Evolutionary conservation across 2,797 vertebrate genomes (phyloP).

Genomic region (Hephaestus fuliginosus): DNA sequence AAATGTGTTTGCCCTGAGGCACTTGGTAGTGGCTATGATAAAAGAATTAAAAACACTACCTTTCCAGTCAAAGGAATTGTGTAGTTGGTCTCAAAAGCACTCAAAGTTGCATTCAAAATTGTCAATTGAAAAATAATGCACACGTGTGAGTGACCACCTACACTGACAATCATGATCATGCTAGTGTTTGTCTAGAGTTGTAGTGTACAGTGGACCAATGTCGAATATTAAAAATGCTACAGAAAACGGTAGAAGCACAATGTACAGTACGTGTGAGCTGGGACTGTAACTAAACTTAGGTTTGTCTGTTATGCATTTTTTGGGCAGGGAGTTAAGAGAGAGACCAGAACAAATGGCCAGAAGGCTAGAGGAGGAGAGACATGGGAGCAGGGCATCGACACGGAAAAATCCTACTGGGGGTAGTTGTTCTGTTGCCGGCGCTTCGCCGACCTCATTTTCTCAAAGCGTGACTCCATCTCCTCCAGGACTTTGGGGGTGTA

Average conservation of each 20-base stretch:
- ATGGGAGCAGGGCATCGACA: constrained; percentile 65
- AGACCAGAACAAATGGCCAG: constrained; percentile 69
- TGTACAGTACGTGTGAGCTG: constrained; percentile 53
- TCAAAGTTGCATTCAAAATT: constrained; percentile 74
- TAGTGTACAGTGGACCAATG: constrained; percentile 66
- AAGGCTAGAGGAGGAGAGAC: constrained; percentile 69
- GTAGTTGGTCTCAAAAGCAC: constrained; percentile 63
- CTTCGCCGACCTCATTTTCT: constrained; percentile 99
- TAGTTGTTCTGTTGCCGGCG: constrained; percentile 96
- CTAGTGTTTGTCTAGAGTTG: constrained; percentile 67
- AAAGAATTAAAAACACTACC: constrained; percentile 70
- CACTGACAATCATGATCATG: constrained; percentile 69
- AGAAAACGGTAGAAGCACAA: constrained; percentile 59
- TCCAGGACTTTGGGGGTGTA: constrained; percentile 98
- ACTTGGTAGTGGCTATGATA: constrained; percentile 76
- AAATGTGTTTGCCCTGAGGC: constrained; percentile 79
- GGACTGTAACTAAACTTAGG: constrained; percentile 62
- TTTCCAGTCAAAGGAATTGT: constrained; percentile 55
- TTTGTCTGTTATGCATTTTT: constrained; percentile 40
- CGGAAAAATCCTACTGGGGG: constrained; percentile 83
- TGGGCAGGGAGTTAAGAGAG: constrained; percentile 55
- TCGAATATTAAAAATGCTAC: constrained; percentile 64
- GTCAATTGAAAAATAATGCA: constrained; percentile 78
- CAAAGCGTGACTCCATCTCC: constrained; percentile 99
- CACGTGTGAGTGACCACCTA: constrained; percentile 69